phyloP scores from a whole-genome alignment of 35 echinoderm and acorn worm species.

The Anneissia japonica region DNA sequence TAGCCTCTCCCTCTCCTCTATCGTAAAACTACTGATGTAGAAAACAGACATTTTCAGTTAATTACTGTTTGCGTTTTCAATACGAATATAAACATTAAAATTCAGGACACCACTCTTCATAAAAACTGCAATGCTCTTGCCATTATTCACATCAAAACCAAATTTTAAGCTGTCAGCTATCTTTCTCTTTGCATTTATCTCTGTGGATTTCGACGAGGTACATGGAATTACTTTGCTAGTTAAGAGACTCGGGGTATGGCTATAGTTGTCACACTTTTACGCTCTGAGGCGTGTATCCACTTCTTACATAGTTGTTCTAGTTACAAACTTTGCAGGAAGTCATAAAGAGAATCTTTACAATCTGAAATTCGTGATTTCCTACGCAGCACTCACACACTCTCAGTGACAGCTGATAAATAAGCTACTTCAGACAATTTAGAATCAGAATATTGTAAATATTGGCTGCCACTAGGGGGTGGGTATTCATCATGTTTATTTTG shows the following conservation, averaged over 20 bases:
- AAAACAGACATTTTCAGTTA: background rate
- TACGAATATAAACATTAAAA: background rate
- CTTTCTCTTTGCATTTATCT: too few species aligned
- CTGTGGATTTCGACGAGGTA: background rate
- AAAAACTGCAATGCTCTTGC: background rate
- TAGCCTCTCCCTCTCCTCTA: constrained; percentile 70
- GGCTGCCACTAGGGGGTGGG: too few species aligned
- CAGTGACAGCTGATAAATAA: too few species aligned
- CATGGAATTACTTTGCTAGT: background rate
- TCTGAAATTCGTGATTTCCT: background rate
- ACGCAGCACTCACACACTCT: too few species aligned
- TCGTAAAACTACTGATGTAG: constrained; percentile 14
- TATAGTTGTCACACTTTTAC: background rate
- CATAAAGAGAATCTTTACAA: background rate
- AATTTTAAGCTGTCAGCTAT: too few species aligned
- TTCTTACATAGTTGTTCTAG: background rate
- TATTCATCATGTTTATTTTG: too few species aligned
- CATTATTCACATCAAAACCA: too few species aligned
- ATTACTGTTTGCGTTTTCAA: too few species aligned
- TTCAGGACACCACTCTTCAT: too few species aligned
- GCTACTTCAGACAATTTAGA: too few species aligned
- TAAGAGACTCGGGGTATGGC: too few species aligned
- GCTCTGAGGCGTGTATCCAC: background rate
- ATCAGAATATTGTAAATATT: too few species aligned
- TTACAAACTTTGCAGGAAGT: background rate